Percentiles rank a stretch among this genome's conserved stretches.
These are phyloP conservation scores for Colletes collaris DNA, from an alignment of 2,888 invertebrate genomes.

Conservation along the genomic window DNA sequence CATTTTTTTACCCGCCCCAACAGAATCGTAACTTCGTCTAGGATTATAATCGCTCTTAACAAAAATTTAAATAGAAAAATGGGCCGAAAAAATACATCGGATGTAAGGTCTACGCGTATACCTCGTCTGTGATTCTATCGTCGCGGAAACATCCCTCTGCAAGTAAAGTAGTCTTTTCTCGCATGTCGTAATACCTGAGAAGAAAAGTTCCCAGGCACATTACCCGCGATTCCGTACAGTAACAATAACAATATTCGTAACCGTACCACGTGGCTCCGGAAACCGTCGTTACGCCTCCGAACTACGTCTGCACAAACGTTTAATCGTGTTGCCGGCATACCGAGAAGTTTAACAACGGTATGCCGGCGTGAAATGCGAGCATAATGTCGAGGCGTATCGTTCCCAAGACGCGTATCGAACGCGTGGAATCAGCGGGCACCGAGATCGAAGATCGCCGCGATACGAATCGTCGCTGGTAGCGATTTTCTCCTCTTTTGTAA, in stretches of 20 bases:
- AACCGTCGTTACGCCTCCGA: conserved; percentile 45
- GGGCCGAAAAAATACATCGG: too few relatives aligned
- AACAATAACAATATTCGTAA: conserved; percentile 32
- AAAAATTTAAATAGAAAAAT: too few relatives aligned
- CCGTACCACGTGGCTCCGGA: conserved; percentile 33
- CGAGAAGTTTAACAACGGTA: conserved; percentile 26
- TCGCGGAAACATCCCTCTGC: background rate
- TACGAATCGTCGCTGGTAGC: background rate
- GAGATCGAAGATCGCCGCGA: conserved; percentile 25
- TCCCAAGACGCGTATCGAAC: conserved; percentile 50
- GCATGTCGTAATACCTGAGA: background rate
- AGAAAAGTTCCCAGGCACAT: conserved; percentile 1
- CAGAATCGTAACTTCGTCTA: too few relatives aligned
- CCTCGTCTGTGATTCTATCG: too few relatives aligned
- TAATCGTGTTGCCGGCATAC: conserved; percentile 33
- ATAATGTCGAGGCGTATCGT: conserved; percentile 52
- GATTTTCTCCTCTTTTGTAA: background rate
- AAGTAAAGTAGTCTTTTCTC: background rate
- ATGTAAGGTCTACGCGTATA: too few relatives aligned
- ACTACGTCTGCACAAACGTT: conserved; percentile 39
- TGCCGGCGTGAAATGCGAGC: conserved; percentile 33
- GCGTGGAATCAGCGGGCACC: conserved; percentile 20
- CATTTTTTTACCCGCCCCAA: too few relatives aligned
- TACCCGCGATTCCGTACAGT: conserved; percentile 32
- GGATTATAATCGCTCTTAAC: too few relatives aligned